Base-by-base conservation (phyloP, 2,113 vertebrate genomes). In the Paralichthys olivaceus region DNA sequence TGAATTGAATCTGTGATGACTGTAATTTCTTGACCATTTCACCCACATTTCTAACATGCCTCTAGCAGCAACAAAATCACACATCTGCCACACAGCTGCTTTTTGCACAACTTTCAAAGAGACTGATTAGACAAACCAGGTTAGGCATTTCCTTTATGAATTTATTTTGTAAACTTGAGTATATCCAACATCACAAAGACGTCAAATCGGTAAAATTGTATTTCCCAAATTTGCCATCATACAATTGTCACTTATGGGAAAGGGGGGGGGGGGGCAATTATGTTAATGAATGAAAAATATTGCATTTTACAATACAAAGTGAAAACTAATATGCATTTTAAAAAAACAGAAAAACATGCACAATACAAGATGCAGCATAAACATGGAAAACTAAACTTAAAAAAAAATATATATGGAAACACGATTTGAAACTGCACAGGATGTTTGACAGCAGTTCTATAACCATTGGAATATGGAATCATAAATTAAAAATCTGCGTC, bases 401-500 rank as follows among this genome's bases (percentile, higher is more conserved):
- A 53, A 68, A 70, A 76, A 65, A 67, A 61, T n/a, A 61, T 72
- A 78, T 79, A 55, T 37, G 45, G 70, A 85, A 85, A 83, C 49
- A 72, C 37, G 17, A 79, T 56, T 65, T 79, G 34, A 87, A 77
- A 92, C 85, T 82, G 90, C 82, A 78, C 65, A 84, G 23, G 54
- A 60, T 87, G 75, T 70, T 66, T 77, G 62, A 87, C 67, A 89
- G 83, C 79, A 92, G 86, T 84, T 86, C 61, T 77, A 55, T 65
- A 74, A 85, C 75, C 85, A 88, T 63, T 91, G 91, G 96, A 94
- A 95, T 95, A 96, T 94, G 95, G 95, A 97, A 96, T 96, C 95
- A 96, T 95, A 97, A 96, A 96, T 96, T 96, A 97, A 96, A 97
- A 96, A 94, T 94, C 85, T 60, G 93, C 91, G 85, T 95, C 94